phyloP scores from a whole-genome alignment of 2,113 vertebrate species.

The Misgurnus anguillicaudatus region DNA sequence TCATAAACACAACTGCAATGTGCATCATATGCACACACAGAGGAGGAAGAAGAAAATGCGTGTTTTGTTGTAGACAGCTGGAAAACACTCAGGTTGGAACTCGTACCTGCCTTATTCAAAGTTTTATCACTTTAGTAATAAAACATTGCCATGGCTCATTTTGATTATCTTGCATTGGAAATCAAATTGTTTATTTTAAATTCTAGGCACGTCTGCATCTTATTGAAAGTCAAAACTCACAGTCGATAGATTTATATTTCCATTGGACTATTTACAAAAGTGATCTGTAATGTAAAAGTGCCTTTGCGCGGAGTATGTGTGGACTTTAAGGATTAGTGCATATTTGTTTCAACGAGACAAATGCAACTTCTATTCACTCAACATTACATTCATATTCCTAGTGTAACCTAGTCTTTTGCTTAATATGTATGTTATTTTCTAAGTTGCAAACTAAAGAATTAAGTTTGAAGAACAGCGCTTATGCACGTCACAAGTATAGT shows the following conservation, averaged over 20 bases:
- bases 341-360: constrained; percentile 6
- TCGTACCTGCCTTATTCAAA: background rate
- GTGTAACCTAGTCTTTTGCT: background rate
- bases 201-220: background rate
- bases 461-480: background rate
- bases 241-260: background rate
- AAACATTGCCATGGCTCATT: background rate
- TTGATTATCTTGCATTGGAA: background rate
- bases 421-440: background rate
- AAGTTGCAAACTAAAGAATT: background rate
- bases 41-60: too few relatives aligned
- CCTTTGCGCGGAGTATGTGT: background rate
- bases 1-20: background rate
- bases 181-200: background rate
- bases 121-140: background rate
- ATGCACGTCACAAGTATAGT: background rate
- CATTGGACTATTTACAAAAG: background rate
- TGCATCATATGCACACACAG: constrained; percentile 1
- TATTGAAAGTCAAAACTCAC: too few relatives aligned
- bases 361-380: background rate
- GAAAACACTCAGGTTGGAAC: constrained; percentile 32
- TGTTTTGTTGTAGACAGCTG: background rate
- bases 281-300: background rate
- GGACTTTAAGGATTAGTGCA: background rate
- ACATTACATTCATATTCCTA: constrained; percentile 3